phyloP scores from a whole-genome alignment of 1,140 invertebrate species.

The Sweltsa coloradensis region DNA sequence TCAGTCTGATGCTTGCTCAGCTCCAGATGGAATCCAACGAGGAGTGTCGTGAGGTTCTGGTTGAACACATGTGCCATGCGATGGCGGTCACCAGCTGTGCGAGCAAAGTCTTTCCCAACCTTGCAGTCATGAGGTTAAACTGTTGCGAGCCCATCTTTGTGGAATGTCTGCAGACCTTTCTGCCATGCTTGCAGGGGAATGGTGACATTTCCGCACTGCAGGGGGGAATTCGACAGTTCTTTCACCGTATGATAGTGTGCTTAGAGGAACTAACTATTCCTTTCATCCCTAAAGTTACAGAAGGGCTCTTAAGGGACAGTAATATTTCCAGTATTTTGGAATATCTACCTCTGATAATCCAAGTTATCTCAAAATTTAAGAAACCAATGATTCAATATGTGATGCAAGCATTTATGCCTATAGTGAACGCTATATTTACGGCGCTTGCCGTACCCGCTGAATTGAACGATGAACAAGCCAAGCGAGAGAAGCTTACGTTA shows the following conservation, averaged over 20 bases:
- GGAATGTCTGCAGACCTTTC: slow-evolving; percentile 38
- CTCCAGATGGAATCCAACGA: slow-evolving; percentile 28
- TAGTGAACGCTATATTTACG: slow-evolving; percentile 36
- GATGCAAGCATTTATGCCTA: slow-evolving; percentile 37
- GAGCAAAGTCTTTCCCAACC: slow-evolving; percentile 44
- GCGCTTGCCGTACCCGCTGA: slow-evolving; percentile 32
- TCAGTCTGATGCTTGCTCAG: slow-evolving; percentile 16
- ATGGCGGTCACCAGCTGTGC: slow-evolving; percentile 40
- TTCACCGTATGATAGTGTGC: slow-evolving; percentile 48
- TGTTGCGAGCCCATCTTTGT: slow-evolving; percentile 37
- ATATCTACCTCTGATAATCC: slow-evolving; percentile 45
- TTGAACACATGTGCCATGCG: slow-evolving; percentile 34
- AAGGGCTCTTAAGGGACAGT: slow-evolving; percentile 35
- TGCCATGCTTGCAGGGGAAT: slow-evolving; percentile 34
- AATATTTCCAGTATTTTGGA: slow-evolving; percentile 38
- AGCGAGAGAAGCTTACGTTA: slow-evolving; percentile 34
- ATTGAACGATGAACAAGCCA: slow-evolving; percentile 34
- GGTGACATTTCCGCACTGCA: too few species aligned
- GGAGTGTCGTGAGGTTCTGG: slow-evolving; percentile 26
- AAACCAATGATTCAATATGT: slow-evolving; percentile 40
- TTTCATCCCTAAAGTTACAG: slow-evolving; percentile 36
- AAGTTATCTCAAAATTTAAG: slow-evolving; percentile 47
- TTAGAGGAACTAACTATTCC: slow-evolving; percentile 42
- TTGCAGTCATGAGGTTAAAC: slow-evolving; percentile 38
- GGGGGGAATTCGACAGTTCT: slow-evolving; percentile 37